Conservation (phyloP, 1,140 invertebrate species). For the Apolygus lucorum region DNA sequence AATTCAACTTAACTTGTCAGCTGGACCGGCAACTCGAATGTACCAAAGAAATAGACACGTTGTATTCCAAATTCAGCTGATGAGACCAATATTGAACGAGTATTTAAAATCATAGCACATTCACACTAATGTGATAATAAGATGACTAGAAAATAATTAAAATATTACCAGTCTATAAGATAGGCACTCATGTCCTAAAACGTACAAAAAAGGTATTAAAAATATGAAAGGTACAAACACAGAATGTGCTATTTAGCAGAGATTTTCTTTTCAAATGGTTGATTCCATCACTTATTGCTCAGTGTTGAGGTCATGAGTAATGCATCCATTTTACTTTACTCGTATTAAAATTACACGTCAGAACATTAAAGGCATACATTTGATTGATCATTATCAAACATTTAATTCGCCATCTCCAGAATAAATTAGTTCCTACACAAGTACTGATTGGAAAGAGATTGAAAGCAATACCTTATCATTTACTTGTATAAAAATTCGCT, state of each 20-base stretch:
- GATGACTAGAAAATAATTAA: slow-evolving; percentile 13
- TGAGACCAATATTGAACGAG: background rate
- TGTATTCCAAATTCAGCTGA: background rate
- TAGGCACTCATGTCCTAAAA: slow-evolving; percentile 20
- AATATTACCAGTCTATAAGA: slow-evolving; percentile 22
- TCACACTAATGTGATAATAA: slow-evolving; percentile 1
- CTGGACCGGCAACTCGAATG: too few species aligned
- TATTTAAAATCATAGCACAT: slow-evolving; percentile 4
- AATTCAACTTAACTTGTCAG: too few species aligned
- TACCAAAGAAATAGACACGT: background rate
- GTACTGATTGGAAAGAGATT: too few species aligned
- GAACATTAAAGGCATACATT: too few species aligned
- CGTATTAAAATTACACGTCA: too few species aligned
- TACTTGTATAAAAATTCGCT: too few species aligned
- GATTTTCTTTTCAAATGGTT: background rate
- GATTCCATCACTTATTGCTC: background rate
- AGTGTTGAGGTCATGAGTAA: background rate
- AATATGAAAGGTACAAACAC: background rate
- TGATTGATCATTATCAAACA: too few species aligned
- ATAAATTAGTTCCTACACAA: too few species aligned
- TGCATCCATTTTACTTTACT: too few species aligned
- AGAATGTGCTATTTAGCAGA: slow-evolving; percentile 4
- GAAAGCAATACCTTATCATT: too few species aligned
- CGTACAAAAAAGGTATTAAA: slow-evolving; percentile 11
- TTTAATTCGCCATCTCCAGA: too few species aligned